phyloP scores from a whole-genome alignment of 2,113 vertebrate genomes.

The Sigmodon hispidus region DNA sequence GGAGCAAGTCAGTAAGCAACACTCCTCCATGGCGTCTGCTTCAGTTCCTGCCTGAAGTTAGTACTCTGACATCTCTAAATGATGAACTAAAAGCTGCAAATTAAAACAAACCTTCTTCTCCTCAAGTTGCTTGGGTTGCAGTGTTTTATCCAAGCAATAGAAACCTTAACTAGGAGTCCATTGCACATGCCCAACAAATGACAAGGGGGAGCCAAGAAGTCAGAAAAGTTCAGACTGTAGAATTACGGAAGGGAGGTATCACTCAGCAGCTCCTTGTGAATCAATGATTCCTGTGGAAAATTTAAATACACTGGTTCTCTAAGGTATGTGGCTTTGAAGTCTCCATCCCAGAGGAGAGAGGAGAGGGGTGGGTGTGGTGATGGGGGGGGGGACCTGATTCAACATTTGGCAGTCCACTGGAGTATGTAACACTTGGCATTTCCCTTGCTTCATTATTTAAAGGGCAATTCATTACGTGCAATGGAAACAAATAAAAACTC shows the following conservation, averaged over 20 bases:
- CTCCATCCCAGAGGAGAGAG: background rate
- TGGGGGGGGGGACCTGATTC: constrained; percentile 4
- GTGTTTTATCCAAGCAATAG: background rate
- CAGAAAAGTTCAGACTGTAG: background rate
- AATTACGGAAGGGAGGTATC: background rate
- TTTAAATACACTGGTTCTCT: constrained; percentile 14
- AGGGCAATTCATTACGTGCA: constrained; percentile 77
- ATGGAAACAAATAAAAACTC: constrained; percentile 81
- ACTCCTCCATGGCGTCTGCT: background rate
- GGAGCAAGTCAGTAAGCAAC: background rate
- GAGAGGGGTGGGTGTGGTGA: background rate
- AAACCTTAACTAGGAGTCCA: background rate
- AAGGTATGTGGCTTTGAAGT: constrained; percentile 52
- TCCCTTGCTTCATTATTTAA: constrained; percentile 75
- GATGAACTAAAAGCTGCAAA: background rate
- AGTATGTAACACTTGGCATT: constrained; percentile 67
- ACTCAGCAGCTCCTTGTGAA: background rate
- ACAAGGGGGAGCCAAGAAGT: background rate
- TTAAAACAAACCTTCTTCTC: background rate
- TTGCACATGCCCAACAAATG: background rate
- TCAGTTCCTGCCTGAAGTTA: background rate
- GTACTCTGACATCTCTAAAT: background rate
- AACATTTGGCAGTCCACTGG: constrained; percentile 62
- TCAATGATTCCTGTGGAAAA: constrained; percentile 16
- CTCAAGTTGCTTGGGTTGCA: background rate